phyloP scores from a whole-genome alignment of 2,888 invertebrate species.

The Protophormia terraenovae region DNA sequence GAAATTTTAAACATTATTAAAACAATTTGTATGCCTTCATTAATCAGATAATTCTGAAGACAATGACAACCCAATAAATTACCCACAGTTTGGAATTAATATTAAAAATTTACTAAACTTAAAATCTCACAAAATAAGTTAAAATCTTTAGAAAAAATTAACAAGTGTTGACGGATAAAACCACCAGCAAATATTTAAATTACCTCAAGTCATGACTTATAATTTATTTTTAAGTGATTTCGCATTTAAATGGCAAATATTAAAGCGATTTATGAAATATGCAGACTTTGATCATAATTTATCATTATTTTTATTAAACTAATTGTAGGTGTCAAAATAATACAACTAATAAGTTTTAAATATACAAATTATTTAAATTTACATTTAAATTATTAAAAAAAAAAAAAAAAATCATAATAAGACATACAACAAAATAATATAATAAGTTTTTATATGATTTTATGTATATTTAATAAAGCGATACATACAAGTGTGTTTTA shows the following conservation, averaged over 20 bases:
- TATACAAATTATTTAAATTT: conserved; percentile 23
- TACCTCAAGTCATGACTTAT: conserved; percentile 23
- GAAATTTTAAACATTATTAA: too few species aligned
- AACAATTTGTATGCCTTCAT: not conserved
- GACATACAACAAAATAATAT: too few species aligned
- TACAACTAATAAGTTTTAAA: conserved; percentile 31
- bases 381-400: not conserved
- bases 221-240: not conserved
- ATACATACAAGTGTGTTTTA: not conserved
- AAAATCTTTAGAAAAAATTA: not conserved
- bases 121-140: not conserved
- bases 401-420: not conserved
- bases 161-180: conserved; percentile 2
- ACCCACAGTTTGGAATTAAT: not conserved
- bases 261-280: not conserved
- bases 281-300: not conserved
- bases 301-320: not conserved
- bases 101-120: too few species aligned
- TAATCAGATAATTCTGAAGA: not conserved
- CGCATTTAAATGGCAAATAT: conserved; percentile 16
- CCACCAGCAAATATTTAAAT: not conserved
- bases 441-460: not conserved
- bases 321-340: conserved; percentile 35
- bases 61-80: not conserved
- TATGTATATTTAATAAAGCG: not conserved